Evolutionary conservation across 2,113 vertebrate genomes (phyloP).

Genomic region (Muntiacus muntjak): DNA sequence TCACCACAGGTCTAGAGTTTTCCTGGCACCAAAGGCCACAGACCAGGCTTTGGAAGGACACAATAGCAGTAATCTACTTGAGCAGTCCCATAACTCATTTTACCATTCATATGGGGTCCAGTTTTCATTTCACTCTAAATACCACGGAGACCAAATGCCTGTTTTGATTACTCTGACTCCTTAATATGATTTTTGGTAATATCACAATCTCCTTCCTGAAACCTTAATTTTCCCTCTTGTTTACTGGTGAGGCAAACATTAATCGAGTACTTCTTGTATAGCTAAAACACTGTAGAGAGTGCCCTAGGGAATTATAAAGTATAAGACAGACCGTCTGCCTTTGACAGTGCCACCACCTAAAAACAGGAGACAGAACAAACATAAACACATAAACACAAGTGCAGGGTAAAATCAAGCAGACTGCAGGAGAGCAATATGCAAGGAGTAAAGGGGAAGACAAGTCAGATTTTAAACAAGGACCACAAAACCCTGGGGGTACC

Average conservation of each 20-base stretch:
- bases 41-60: conserved; percentile 45
- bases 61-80: conserved; percentile 33
- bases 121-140: conserved; percentile 54
- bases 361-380: conserved; percentile 27
- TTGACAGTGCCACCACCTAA: conserved; percentile 24
- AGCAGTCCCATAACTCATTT: conserved; percentile 42
- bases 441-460: background rate
- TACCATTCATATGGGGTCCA: conserved; percentile 16
- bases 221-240: conserved; percentile 65
- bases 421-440: background rate
- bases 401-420: conserved; percentile 34
- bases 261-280: conserved; percentile 51
- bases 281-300: conserved; percentile 36
- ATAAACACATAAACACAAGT: conserved; percentile 28
- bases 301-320: conserved; percentile 30
- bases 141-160: conserved; percentile 53
- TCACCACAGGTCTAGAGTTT: conserved; percentile 55
- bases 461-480: background rate
- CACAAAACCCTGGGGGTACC: background rate
- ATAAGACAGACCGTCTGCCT: conserved; percentile 47
- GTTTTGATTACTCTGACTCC: conserved; percentile 56
- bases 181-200: conserved; percentile 65
- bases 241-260: conserved; percentile 62
- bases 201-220: conserved; percentile 63
- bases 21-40: conserved; percentile 56